Percentiles rank a stretch among this genome's conserved stretches.
These are phyloP conservation scores for Dendronephthya gigantea DNA, from an alignment of 64 coral and sea anemone species.

Conservation along the genomic window DNA sequence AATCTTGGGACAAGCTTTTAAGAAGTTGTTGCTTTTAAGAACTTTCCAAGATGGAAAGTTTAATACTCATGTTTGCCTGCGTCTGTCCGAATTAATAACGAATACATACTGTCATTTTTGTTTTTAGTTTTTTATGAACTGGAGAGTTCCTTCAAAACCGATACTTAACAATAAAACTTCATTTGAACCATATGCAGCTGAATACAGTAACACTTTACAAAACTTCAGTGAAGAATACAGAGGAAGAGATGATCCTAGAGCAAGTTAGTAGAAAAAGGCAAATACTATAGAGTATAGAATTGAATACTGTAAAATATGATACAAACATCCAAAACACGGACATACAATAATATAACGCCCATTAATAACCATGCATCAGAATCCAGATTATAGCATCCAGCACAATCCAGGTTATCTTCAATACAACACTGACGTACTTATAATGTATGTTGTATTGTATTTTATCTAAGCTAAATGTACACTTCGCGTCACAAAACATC, in stretches of 20 bases:
- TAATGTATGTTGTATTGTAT: too few species aligned
- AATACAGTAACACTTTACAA: not conserved
- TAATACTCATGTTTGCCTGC: too few species aligned
- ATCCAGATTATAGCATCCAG: not conserved
- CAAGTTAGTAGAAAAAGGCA: not conserved
- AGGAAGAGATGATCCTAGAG: not conserved
- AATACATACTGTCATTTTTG: too few species aligned
- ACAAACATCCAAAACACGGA: not conserved
- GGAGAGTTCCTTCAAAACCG: not conserved
- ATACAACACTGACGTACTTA: too few species aligned
- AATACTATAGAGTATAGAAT: too few species aligned
- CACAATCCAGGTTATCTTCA: not conserved
- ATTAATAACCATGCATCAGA: too few species aligned
- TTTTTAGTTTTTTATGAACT: not conserved
- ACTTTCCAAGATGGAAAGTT: too few species aligned
- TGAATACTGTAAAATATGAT: too few species aligned
- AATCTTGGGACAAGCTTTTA: too few species aligned
- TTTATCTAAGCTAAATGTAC: not conserved
- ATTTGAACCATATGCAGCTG: not conserved
- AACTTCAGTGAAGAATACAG: not conserved
- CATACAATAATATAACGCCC: too few species aligned
- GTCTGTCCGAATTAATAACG: too few species aligned
- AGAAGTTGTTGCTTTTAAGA: too few species aligned
- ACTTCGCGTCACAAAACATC: not conserved
- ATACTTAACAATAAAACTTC: not conserved